Percentiles rank a stretch among this genome's conserved stretches.
Conservation (phyloP, 2,113 vertebrate species). For the Carollia perspicillata region DNA sequence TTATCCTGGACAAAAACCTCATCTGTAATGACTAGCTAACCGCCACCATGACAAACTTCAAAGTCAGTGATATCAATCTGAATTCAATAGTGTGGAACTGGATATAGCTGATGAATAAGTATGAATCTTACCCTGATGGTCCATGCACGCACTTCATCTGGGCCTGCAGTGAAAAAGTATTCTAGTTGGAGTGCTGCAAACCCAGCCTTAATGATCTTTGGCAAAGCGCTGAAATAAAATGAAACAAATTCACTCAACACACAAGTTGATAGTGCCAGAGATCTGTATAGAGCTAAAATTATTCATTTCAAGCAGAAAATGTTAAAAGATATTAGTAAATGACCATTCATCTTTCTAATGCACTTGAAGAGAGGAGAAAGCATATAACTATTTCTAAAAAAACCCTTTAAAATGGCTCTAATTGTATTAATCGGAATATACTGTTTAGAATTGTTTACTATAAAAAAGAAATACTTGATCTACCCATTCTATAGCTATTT, state of each 20-base stretch:
- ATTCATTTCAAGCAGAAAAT: constrained; percentile 71
- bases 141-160: constrained; percentile 99
- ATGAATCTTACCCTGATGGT: constrained; percentile 96
- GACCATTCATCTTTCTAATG: constrained; percentile 39
- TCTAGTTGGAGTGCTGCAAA: constrained; percentile 97
- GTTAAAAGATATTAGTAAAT: constrained; percentile 66
- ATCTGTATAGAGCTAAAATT: constrained; percentile 64
- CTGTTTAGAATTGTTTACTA: constrained; percentile 73
- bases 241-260: constrained; percentile 81
- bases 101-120: constrained; percentile 88
- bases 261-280: constrained; percentile 68
- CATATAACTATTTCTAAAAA: constrained; percentile 55
- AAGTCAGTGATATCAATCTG: constrained; percentile 96
- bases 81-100: constrained; percentile 94
- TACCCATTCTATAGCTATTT: constrained; percentile 60
- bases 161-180: constrained; percentile 99
- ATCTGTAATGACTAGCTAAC: constrained; percentile 98
- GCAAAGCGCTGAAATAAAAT: constrained; percentile 89
- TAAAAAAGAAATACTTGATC: constrained; percentile 67
- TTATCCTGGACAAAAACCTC: constrained; percentile 95
- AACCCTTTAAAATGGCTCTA: constrained; percentile 61
- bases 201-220: constrained; percentile 99
- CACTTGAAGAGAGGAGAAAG: constrained; percentile 66
- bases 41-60: constrained; percentile 98
- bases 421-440: constrained; percentile 53